phyloP scores from a whole-genome alignment of 2,113 vertebrate species.

The Morone saxatilis region DNA sequence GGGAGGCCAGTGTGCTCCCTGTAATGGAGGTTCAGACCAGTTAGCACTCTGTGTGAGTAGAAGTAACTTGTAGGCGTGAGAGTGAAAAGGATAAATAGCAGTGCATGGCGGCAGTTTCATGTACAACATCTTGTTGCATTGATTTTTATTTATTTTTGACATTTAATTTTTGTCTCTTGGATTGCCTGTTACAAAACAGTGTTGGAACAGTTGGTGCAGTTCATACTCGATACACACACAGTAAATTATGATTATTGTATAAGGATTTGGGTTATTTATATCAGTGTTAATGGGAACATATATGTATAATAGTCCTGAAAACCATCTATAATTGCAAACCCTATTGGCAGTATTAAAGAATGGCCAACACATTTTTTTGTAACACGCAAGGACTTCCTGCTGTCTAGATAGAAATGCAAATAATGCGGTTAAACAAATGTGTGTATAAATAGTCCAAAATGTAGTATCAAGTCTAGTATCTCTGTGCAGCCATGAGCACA shows the following conservation, averaged over 20 bases:
- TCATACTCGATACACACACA: background rate
- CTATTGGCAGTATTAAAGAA: background rate
- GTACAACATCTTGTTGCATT: slow-evolving; percentile 15
- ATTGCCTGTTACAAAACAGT: background rate
- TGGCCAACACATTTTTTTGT: background rate
- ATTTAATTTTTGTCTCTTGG: background rate
- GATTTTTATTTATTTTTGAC: background rate
- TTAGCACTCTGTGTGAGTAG: slow-evolving; percentile 42
- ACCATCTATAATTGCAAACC: background rate
- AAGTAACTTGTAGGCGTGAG: slow-evolving; percentile 74
- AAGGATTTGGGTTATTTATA: background rate
- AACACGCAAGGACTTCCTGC: background rate
- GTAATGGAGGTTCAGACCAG: slow-evolving; percentile 67
- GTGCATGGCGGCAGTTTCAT: slow-evolving; percentile 24
- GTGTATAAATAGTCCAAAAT: slow-evolving; percentile 3
- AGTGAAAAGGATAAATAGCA: slow-evolving; percentile 73
- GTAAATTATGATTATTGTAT: background rate
- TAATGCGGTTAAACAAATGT: slow-evolving; percentile 3
- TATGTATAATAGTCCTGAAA: background rate
- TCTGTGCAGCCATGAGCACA: slow-evolving; percentile 15
- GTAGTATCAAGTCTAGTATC: background rate
- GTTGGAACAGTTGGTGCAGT: background rate
- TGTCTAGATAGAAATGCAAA: slow-evolving; percentile 12
- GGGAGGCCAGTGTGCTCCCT: slow-evolving; percentile 50
- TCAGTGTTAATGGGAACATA: background rate